Base-by-base conservation (phyloP, 2,888 invertebrate genomes). In the Atherix ibis region DNA sequence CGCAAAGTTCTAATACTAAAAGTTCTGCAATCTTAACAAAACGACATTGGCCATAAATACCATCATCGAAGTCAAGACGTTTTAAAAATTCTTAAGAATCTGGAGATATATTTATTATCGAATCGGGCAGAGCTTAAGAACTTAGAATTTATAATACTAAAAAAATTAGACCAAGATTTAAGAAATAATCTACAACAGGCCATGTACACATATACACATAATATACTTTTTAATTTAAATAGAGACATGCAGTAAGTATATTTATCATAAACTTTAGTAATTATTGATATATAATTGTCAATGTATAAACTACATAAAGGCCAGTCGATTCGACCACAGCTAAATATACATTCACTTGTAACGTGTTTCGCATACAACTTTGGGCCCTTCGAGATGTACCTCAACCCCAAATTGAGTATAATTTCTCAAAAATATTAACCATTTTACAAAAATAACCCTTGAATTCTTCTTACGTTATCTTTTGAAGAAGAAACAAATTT, bases 241-340 rank as follows among this genome's bases (percentile, higher is more conserved):
- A 27, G 15, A 15, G 34, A 34, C 13, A 34, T 34, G 27, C 15
- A 27, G 34, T 34, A 19, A 34, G 34, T 18, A 27, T 3, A 13
- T n/a, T n/a, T n/a, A n/a, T n/a, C n/a, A n/a, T n/a, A n/a, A n/a
- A n/a, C n/a, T n/a, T n/a, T n/a, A n/a, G n/a, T n/a, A n/a, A n/a
- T n/a, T n/a, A n/a, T n/a, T n/a, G n/a, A n/a, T n/a, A n/a, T n/a
- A n/a, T n/a, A n/a, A n/a, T n/a, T n/a, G n/a, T n/a, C n/a, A n/a
- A n/a, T n/a, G n/a, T n/a, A n/a, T n/a, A n/a, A n/a, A n/a, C n/a
- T n/a, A n/a, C n/a, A n/a, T n/a, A n/a, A n/a, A n/a, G n/a, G n/a
- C n/a, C n/a, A n/a, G n/a, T n/a, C n/a, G n/a, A n/a, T n/a, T n/a
- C n/a, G n/a, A n/a, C n/a, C n/a, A n/a, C n/a, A n/a, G n/a, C n/a